Conservation (phyloP, 2,113 vertebrate genomes). For the Lasiurus cinereus region DNA sequence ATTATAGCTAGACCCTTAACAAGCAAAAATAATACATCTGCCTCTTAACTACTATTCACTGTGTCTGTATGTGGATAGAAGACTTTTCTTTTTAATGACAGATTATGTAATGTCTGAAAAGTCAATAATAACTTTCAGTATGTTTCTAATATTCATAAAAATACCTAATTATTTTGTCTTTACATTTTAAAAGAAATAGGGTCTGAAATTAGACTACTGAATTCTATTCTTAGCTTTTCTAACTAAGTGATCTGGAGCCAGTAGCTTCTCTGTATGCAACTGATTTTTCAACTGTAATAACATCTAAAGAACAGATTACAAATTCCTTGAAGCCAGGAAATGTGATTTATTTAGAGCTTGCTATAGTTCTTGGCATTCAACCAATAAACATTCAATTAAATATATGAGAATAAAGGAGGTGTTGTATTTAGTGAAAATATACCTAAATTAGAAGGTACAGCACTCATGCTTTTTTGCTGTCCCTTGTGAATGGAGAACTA, state of each 20-base stretch:
- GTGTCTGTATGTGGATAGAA: constrained; percentile 61
- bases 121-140: constrained; percentile 19
- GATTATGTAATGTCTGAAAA: constrained; percentile 67
- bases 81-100: constrained; percentile 45
- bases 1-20: constrained; percentile 70
- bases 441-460: neutral
- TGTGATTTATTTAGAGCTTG: constrained; percentile 2
- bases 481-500: neutral
- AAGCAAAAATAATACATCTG: constrained; percentile 69
- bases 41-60: constrained; percentile 43
- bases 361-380: neutral
- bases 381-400: constrained; percentile 25
- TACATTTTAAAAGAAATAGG: neutral
- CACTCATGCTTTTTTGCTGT: neutral
- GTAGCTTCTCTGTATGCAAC: constrained; percentile 36
- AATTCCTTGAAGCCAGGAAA: neutral
- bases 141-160: constrained; percentile 31
- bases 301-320: constrained; percentile 7
- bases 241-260: neutral
- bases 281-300: constrained; percentile 38
- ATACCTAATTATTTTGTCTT: constrained; percentile 35
- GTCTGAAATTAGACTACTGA: neutral
- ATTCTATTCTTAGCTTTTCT: constrained; percentile 25
- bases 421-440: neutral
- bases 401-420: constrained; percentile 38